Base-by-base conservation (phyloP, 1,140 invertebrate genomes). In the Ooceraea biroi region DNA sequence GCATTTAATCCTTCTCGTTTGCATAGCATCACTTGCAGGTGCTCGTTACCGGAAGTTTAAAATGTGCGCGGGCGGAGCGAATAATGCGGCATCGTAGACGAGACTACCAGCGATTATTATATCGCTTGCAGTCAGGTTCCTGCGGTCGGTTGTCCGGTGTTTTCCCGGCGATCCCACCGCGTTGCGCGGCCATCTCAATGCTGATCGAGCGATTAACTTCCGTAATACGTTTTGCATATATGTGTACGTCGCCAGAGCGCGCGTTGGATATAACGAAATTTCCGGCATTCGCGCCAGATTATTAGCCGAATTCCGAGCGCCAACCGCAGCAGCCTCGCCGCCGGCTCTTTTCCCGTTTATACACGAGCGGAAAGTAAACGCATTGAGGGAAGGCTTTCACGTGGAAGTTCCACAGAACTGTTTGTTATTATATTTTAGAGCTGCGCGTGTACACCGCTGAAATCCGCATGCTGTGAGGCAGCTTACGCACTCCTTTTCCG, bases 261-360 rank as follows among this genome's bases (percentile, higher is more conserved):
- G 36, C 2, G 7, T 36, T n/a, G n/a, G 36, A 36, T 7, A 44
- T 48, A 71, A 57, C 14, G 3, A 65, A 86, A 86, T 83, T 44
- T 66, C 25, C 14, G 63, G 78, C 63, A 87, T 85, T 85, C 41
- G 7, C 10, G 17, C 1, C 4, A 10, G 57, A 78, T 84, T 84
- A 69, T 86, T 63, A 82, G 57, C 46, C 36, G 65, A 85, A 86
- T 85, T 85, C 41, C 69, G 12, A 68, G 46, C 68, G 48, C 52
- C 50, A 27, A 41, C 44, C 50, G 30, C 52, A 12, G 22, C 3
- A 8, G 27, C 25, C 46, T 12, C 65, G 50, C 2, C 36, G 36
- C 36, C 11, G 44, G 44, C 22, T 50, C 11, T 72, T 72, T 1
- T n/a, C 25, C 27, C 46, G 36, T 69, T 17, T 11, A 19, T 25